Evolutionary conservation across 2,113 vertebrate species (phyloP), one percentile per base, ranked within the genome.

Genomic region (Callionymus lyra): DNA sequence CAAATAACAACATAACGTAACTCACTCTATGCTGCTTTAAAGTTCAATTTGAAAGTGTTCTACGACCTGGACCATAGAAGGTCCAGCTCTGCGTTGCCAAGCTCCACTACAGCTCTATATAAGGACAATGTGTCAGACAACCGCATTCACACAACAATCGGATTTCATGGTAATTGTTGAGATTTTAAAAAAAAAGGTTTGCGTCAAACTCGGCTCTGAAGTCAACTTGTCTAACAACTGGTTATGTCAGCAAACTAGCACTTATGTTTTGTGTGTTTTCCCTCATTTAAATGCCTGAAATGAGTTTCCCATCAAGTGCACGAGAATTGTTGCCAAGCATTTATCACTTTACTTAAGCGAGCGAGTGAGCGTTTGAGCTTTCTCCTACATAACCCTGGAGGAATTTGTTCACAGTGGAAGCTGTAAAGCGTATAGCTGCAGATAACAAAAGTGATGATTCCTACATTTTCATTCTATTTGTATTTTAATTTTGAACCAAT

Each of bases 361-460:
- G 59, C 70, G 53, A 66, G 60, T 53, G 50, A 35, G 52, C 59
- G 63, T 68, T 71, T 63, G 44, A 48, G 41, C 50, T 68, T 68
- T 70, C 59, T 61, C 52, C 77, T 74, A 70, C 68, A 60, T 70
- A 57, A 63, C 65, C 69, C 72, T 31, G 55, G 50, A 68, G 76
- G 70, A 80, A 73, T 78, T 71, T 64, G 74, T 66, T 67, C 72
- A 77, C 76, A 59, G 72, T 56, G 71, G 66, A 49, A 60, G 70
- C 70, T 32, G 50, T 60, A 70, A 78, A 80, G 48, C 43, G 34
- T 50, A 65, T 31, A 38, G 70, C 56, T 32, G 59, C 34, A 17
- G 76, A 84, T 79, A 80, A 81, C 70, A 84, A 72, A 84, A 82
- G 62, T 81, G 77, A 81, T 82, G 79, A 81, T 74, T 82, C 70